These are phyloP conservation scores for Rhodinocichla rosea DNA, from an alignment of 2,113 vertebrate species.

Conservation along the genomic window DNA sequence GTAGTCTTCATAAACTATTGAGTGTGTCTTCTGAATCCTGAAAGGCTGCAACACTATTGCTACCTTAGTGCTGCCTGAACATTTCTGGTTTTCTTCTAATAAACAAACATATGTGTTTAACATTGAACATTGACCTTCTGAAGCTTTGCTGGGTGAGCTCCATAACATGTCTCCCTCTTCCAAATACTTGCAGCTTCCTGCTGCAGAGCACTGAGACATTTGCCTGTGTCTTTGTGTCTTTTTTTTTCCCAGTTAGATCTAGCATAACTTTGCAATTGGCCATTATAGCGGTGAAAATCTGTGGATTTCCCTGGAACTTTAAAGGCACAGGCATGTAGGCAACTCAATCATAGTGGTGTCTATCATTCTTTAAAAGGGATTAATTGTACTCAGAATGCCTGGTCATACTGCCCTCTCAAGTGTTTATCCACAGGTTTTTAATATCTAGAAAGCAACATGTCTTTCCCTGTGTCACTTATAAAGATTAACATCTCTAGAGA, in stretches of 20 bases:
- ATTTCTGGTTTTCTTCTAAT: not conserved
- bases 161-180: not conserved
- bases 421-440: not conserved
- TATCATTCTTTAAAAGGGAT: not conserved
- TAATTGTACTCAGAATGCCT: not conserved
- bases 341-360: not conserved
- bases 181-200: not conserved
- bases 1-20: not conserved
- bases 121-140: accelerated
- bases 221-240: not conserved
- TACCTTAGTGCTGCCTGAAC: not conserved
- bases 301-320: not conserved
- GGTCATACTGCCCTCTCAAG: not conserved
- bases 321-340: not conserved
- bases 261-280: not conserved
- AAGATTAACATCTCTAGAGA: not conserved
- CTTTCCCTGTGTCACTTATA: not conserved
- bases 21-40: not conserved
- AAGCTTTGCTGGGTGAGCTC: not conserved
- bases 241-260: not conserved
- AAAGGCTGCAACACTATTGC: not conserved
- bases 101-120: accelerated
- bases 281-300: not conserved
- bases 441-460: not conserved
- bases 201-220: not conserved